Conservation (phyloP, 2,888 invertebrate species). For the Tetragonisca angustula region DNA sequence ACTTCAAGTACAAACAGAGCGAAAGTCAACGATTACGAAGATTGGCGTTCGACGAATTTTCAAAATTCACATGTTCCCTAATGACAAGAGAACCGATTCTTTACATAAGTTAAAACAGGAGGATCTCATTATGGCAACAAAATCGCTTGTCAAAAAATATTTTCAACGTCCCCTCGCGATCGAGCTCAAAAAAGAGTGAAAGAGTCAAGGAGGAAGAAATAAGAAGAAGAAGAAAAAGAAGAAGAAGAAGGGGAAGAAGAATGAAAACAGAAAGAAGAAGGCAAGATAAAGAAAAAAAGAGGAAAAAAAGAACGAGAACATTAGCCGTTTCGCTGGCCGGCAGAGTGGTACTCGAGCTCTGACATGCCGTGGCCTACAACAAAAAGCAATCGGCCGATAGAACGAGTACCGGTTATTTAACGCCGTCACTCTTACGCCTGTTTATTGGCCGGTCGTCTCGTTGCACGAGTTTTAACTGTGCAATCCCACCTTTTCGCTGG, state of each 20-base stretch:
- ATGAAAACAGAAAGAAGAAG: not conserved
- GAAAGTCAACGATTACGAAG: not conserved
- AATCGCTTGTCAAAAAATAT: not conserved
- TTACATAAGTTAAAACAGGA: not conserved
- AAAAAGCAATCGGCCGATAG: conserved; percentile 47
- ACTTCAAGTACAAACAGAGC: not conserved
- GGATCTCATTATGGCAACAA: not conserved
- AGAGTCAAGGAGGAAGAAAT: not conserved
- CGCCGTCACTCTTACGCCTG: conserved; percentile 55
- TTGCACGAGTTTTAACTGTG: conserved; percentile 69
- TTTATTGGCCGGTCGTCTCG: conserved; percentile 53
- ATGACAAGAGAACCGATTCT: not conserved
- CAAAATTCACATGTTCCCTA: not conserved
- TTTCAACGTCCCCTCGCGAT: not conserved
- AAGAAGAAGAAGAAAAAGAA: not conserved
- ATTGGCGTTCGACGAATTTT: not conserved
- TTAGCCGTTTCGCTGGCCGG: not conserved
- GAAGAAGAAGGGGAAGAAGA: not conserved
- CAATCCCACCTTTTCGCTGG: conserved; percentile 58
- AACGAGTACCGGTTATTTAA: conserved; percentile 64
- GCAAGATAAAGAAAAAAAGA: not conserved
- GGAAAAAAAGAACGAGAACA: not conserved
- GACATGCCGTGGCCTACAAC: conserved; percentile 20
- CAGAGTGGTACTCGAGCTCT: conserved; percentile 17
- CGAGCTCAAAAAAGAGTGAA: not conserved